Conservation (phyloP, 2,113 vertebrate species). For the Barnardius zonarius region DNA sequence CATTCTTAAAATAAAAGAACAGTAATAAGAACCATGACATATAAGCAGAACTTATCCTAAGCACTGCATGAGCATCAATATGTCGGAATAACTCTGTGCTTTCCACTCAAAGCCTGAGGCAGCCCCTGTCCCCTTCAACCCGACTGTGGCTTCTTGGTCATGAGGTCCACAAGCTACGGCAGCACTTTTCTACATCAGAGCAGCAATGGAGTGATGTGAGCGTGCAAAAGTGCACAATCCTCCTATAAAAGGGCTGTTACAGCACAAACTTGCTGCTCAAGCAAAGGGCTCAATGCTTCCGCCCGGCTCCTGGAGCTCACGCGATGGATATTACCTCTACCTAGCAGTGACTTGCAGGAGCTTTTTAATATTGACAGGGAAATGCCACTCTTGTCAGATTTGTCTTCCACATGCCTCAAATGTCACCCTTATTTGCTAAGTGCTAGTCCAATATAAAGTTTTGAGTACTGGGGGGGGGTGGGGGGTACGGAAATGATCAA, state of each 20-base stretch:
- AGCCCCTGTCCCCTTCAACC: neutral
- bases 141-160: neutral
- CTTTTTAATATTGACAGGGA: neutral
- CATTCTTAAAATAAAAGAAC: neutral
- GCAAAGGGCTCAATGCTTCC: neutral
- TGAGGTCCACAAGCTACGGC: fast-evolving
- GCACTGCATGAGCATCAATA: neutral
- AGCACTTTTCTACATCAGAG: neutral
- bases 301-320: neutral
- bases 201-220: fast-evolving
- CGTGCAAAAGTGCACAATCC: neutral
- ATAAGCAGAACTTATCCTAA: neutral
- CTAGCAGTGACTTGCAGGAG: neutral
- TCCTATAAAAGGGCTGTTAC: neutral
- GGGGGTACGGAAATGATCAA: neutral
- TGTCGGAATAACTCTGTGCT: neutral
- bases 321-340: neutral
- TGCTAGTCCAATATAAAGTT: neutral
- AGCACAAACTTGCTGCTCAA: neutral
- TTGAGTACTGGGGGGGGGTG: neutral
- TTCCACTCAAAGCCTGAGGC: neutral
- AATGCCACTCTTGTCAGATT: neutral
- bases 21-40: neutral
- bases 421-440: conserved; percentile 27
- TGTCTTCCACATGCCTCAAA: conserved; percentile 25